Evolutionary conservation across 2,113 vertebrate species (phyloP).

Genomic region (Anas platyrhynchos): DNA sequence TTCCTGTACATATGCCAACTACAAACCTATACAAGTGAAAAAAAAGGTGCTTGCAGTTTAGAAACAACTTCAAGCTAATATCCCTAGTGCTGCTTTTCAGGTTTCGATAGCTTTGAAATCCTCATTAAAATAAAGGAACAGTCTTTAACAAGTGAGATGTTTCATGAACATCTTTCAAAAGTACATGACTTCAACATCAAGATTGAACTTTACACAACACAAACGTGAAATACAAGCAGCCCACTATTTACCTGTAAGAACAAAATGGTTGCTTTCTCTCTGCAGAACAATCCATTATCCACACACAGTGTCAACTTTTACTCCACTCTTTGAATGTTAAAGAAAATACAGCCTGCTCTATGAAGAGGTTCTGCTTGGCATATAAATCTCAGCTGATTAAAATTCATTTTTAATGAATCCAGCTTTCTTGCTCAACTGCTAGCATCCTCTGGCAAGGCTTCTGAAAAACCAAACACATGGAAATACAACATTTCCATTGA

Average conservation of each 20-base stretch:
- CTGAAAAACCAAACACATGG: not conserved
- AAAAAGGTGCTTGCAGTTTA: not conserved
- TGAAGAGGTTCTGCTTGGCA: not conserved
- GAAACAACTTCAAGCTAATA: not conserved
- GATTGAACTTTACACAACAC: not conserved
- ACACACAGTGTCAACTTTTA: not conserved
- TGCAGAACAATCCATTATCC: not conserved
- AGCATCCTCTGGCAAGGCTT: not conserved
- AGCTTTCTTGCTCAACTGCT: not conserved
- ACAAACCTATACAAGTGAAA: not conserved
- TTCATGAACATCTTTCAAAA: not conserved
- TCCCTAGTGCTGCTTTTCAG: not conserved
- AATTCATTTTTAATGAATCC: not conserved
- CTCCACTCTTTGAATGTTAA: not conserved
- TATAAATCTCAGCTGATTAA: not conserved
- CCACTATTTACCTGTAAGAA: no score
- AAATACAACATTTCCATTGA: not conserved
- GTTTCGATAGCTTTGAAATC: not conserved
- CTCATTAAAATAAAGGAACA: not conserved
- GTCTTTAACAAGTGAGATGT: not conserved
- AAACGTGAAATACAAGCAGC: not conserved
- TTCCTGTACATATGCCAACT: not conserved
- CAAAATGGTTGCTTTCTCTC: not conserved
- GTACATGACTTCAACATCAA: not conserved
- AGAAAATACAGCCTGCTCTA: not conserved